A percentile compares a stretch with the other conserved stretches of the same genome.
Evolutionary conservation across 2,888 invertebrate species (phyloP).

Genomic region (Dryadula phaetusa): DNA sequence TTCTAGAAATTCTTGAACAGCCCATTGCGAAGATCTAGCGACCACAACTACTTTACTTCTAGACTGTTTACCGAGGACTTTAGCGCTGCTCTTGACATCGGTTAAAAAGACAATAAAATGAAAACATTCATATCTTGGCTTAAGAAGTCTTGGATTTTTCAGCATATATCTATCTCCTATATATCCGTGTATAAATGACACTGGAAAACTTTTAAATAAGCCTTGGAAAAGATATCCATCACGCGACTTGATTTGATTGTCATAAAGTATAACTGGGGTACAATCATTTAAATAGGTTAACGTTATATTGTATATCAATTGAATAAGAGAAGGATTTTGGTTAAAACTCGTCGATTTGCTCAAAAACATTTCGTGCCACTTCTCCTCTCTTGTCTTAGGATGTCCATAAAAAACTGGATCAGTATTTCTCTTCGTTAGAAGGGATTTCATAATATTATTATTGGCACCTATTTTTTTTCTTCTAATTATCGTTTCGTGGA

Average conservation of each 20-base stretch:
- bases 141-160: slow-evolving; percentile 71
- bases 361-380: slow-evolving; percentile 81
- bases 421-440: slow-evolving; percentile 59
- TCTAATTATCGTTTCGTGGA: slow-evolving; percentile 32
- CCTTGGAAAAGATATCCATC: slow-evolving; percentile 84
- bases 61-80: slow-evolving; percentile 86
- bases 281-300: slow-evolving; percentile 86
- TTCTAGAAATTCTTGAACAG: slow-evolving; percentile 88
- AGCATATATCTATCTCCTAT: slow-evolving; percentile 80
- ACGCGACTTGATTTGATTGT: slow-evolving; percentile 81
- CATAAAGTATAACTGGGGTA: slow-evolving; percentile 87
- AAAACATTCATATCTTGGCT: slow-evolving; percentile 79
- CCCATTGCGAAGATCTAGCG: slow-evolving; percentile 89
- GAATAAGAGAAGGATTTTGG: slow-evolving; percentile 85
- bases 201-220: slow-evolving; percentile 83
- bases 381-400: slow-evolving; percentile 83
- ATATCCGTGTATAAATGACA: slow-evolving; percentile 85
- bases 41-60: slow-evolving; percentile 87
- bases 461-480: background rate
- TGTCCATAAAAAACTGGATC: slow-evolving; percentile 84
- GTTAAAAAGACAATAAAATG: slow-evolving; percentile 88
- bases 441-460: slow-evolving; percentile 11
- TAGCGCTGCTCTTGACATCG: slow-evolving; percentile 84
- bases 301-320: slow-evolving; percentile 85
- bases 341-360: slow-evolving; percentile 66